These are phyloP conservation scores for Shargacucullia verbasci DNA, from an alignment of 2,888 invertebrate genomes.

Conservation along the genomic window DNA sequence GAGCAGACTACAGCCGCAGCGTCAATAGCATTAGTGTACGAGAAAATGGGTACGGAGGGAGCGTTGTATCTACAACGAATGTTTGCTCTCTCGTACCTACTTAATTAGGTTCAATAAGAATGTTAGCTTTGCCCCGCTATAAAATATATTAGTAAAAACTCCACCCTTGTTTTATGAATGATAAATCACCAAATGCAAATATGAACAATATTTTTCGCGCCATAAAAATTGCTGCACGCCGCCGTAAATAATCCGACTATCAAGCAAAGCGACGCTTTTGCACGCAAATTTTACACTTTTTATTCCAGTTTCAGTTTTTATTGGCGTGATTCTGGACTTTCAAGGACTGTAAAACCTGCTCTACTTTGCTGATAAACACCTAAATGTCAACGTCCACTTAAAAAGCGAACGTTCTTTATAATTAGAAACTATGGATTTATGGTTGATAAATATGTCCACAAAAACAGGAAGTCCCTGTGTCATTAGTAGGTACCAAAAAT, in stretches of 20 bases:
- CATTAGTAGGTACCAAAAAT: too few species aligned
- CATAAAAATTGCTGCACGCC: constrained; percentile 7
- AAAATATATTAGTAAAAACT: constrained; percentile 1
- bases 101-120: constrained; percentile 16
- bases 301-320: not conserved
- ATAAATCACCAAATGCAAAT: constrained; percentile 29
- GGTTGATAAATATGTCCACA: too few species aligned
- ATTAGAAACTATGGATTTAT: too few species aligned
- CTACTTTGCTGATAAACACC: too few species aligned
- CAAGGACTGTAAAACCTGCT: too few species aligned
- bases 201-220: constrained; percentile 11
- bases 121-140: constrained; percentile 1
- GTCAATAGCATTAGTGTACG: constrained; percentile 22
- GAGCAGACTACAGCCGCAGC: constrained; percentile 50
- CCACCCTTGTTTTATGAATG: constrained; percentile 28
- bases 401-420: too few species aligned
- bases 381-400: too few species aligned
- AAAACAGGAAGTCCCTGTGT: too few species aligned
- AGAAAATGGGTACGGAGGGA: constrained; percentile 22
- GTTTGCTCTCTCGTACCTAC: constrained; percentile 13
- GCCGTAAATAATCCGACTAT: constrained; percentile 21
- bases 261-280: constrained; percentile 8
- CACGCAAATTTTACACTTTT: constrained; percentile 12
- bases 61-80: constrained; percentile 8
- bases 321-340: too few species aligned